These are phyloP conservation scores for Hyppa rectilinea DNA, from an alignment of 2,888 invertebrate genomes.

Conservation along the genomic window DNA sequence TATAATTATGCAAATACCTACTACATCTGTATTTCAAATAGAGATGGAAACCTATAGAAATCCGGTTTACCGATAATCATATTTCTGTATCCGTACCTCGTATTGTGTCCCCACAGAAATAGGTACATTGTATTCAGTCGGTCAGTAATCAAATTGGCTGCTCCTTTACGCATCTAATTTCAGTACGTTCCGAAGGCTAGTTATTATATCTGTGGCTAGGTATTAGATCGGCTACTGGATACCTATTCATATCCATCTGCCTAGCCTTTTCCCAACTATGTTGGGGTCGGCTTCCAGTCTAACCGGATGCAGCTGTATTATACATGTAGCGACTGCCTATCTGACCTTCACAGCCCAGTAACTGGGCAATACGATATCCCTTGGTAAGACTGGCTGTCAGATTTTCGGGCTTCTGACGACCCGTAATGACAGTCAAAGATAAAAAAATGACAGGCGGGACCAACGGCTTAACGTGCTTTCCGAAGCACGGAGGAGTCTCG, in stretches of 20 bases:
- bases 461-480: no score
- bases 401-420: no score
- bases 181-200: not conserved
- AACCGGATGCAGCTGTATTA: not conserved
- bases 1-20: slow-evolving; percentile 1
- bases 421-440: no score
- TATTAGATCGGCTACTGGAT: not conserved
- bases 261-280: not conserved
- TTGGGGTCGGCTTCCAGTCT: not conserved
- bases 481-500: no score
- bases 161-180: slow-evolving; percentile 1
- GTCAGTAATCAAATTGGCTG: slow-evolving; percentile 37
- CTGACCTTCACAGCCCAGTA: not conserved
- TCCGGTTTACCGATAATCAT: slow-evolving; percentile 31
- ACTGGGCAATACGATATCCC: not conserved
- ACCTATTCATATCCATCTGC: not conserved
- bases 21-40: not conserved
- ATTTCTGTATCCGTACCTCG: slow-evolving; percentile 18
- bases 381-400: not conserved
- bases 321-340: not conserved
- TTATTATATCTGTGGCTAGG: not conserved
- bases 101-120: slow-evolving; percentile 18
- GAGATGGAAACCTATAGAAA: slow-evolving; percentile 2
- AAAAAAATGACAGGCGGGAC: no score
- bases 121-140: slow-evolving; percentile 8